Evolutionary conservation across 2,113 vertebrate genomes (phyloP).

Genomic region (Coptodon bakossiorum): DNA sequence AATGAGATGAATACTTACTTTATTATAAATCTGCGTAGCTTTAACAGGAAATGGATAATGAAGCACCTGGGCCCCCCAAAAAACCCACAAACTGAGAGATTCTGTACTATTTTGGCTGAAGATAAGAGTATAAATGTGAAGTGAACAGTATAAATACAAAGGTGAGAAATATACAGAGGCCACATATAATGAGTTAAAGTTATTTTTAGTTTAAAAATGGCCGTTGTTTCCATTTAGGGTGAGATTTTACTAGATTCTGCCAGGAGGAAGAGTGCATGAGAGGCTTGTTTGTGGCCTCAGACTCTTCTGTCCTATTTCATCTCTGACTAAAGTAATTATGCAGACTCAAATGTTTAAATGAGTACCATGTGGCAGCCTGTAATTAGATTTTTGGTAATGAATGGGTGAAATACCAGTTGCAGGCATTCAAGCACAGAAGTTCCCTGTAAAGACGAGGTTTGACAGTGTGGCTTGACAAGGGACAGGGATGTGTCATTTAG

Average conservation of each 20-base stretch:
- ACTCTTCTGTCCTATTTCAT: conserved; percentile 21
- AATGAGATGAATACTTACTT: not conserved
- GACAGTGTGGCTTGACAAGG: not conserved
- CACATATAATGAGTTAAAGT: not conserved
- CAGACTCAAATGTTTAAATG: conserved; percentile 16
- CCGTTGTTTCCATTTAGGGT: not conserved
- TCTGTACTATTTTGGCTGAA: not conserved
- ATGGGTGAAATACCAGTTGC: conserved; percentile 42
- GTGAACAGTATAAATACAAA: not conserved
- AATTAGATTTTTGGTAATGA: conserved; percentile 64
- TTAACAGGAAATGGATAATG: not conserved
- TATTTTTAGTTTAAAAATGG: not conserved
- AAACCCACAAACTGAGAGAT: not conserved
- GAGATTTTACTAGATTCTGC: not conserved
- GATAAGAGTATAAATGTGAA: not conserved
- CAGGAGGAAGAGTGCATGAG: not conserved
- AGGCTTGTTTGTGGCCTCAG: not conserved
- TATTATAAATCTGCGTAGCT: not conserved
- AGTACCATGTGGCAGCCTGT: conserved; percentile 47
- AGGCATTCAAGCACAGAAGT: not conserved
- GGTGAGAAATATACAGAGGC: not conserved
- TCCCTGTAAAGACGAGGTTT: not conserved
- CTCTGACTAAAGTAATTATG: conserved; percentile 35
- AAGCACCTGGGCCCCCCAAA: not conserved
- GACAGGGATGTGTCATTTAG: not conserved